phyloP scores from a whole-genome alignment of 2,888 invertebrate species.

The Tipula unca region DNA sequence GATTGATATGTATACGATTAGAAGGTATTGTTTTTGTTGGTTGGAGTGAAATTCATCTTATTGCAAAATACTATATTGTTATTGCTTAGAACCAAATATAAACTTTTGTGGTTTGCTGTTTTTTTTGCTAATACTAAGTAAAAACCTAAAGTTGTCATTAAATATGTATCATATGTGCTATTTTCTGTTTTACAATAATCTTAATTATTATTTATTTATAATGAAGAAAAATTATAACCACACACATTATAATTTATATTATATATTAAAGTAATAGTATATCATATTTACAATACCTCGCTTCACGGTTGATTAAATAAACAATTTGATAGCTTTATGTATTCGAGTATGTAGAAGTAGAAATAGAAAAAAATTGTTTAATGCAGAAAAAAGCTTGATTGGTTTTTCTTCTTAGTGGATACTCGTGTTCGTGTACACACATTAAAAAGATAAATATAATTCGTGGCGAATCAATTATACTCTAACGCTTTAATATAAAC shows the following conservation, averaged over 20 bases:
- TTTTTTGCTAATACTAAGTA: background rate
- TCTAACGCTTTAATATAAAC: background rate
- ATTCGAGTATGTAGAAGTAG: background rate
- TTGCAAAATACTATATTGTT: background rate
- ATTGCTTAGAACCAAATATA: background rate
- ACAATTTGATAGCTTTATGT: background rate
- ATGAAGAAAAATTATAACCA: background rate
- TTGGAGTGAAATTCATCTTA: background rate
- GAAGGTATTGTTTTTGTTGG: background rate
- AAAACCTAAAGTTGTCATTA: background rate
- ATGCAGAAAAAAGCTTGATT: background rate
- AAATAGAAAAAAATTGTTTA: background rate
- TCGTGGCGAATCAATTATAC: background rate
- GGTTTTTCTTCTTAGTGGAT: background rate
- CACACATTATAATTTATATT: no score
- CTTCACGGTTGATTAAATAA: background rate
- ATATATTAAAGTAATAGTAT: background rate
- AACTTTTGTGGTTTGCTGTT: background rate
- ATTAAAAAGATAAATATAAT: background rate
- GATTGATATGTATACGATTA: background rate
- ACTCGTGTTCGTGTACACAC: background rate
- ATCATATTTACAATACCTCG: background rate
- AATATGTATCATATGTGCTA: background rate
- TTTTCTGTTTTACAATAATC: background rate
- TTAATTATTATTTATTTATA: background rate